These are phyloP conservation scores for Eospalax fontanierii DNA, from an alignment of 2,797 vertebrate species.

Conservation along the genomic window DNA sequence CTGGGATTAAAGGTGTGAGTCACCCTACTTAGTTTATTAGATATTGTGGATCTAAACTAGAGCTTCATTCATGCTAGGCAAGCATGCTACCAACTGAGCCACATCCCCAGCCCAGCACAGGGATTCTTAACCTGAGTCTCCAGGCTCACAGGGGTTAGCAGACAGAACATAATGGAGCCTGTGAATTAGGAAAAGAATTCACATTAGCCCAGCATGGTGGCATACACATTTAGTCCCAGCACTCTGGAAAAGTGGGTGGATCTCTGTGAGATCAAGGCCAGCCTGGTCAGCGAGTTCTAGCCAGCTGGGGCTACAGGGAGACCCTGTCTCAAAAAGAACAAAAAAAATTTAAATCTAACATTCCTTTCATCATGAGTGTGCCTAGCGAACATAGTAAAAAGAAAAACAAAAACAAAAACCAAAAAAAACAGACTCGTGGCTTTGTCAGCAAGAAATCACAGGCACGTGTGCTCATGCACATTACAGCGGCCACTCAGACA, in stretches of 20 bases:
- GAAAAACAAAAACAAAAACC: too few species aligned
- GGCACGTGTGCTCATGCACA: background rate
- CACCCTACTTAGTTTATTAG: too few species aligned
- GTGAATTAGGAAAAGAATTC: background rate
- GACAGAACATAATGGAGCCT: background rate
- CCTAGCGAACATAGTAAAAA: slow-evolving; percentile 4
- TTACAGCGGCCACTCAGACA: background rate
- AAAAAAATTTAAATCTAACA: background rate
- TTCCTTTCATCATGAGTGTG: background rate
- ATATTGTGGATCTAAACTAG: background rate
- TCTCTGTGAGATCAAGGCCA: too few species aligned
- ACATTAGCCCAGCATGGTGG: background rate
- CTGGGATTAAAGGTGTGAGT: background rate
- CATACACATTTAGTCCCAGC: too few species aligned
- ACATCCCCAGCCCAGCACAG: background rate
- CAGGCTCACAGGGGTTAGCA: background rate
- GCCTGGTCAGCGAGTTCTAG: too few species aligned
- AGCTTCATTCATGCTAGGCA: background rate
- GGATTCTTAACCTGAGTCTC: background rate
- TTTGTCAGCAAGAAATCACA: slow-evolving; percentile 20
- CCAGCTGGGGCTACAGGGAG: too few species aligned
- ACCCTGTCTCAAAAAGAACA: background rate
- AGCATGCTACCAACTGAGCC: background rate
- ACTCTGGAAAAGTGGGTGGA: too few species aligned
- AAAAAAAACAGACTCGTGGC: background rate